These are phyloP conservation scores for Pachypanchax playfairii DNA, from an alignment of 2,113 vertebrate genomes.

Conservation along the genomic window DNA sequence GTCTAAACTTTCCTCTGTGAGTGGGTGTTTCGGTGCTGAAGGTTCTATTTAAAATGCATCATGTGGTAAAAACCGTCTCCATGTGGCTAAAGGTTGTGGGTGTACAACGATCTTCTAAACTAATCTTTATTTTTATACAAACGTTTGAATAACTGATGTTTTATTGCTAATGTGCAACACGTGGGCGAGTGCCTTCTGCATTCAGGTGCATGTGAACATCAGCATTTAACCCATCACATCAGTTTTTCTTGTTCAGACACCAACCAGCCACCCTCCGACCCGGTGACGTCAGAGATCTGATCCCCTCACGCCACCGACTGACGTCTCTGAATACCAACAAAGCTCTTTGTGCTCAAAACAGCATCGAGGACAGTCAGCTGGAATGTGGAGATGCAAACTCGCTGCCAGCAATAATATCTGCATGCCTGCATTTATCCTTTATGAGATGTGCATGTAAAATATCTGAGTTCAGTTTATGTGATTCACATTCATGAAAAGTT, in stretches of 20 bases:
- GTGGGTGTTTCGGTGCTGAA: too few species aligned
- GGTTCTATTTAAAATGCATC: too few species aligned
- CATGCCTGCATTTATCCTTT: constrained; percentile 3
- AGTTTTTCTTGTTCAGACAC: neutral
- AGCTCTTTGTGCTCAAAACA: constrained; percentile 5
- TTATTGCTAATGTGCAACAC: too few species aligned
- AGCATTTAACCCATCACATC: neutral
- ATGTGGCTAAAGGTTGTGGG: too few species aligned
- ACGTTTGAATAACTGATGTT: neutral
- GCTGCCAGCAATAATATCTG: constrained; percentile 20
- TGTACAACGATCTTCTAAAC: too few species aligned
- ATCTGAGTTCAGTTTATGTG: too few species aligned
- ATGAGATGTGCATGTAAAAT: neutral
- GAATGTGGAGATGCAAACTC: neutral
- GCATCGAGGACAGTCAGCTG: constrained; percentile 21
- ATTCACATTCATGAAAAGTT: too few species aligned
- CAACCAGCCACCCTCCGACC: constrained; percentile 4
- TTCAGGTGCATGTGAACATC: neutral
- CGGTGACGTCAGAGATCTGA: constrained; percentile 2
- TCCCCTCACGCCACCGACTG: neutral
- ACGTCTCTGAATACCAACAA: constrained; percentile 44
- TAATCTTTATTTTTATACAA: too few species aligned
- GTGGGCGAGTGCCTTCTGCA: neutral
- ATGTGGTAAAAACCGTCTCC: too few species aligned
- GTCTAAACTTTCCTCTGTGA: too few species aligned